These are phyloP conservation scores for Zygogramma bicolorata DNA, from an alignment of 2,888 invertebrate genomes.

Conservation along the genomic window DNA sequence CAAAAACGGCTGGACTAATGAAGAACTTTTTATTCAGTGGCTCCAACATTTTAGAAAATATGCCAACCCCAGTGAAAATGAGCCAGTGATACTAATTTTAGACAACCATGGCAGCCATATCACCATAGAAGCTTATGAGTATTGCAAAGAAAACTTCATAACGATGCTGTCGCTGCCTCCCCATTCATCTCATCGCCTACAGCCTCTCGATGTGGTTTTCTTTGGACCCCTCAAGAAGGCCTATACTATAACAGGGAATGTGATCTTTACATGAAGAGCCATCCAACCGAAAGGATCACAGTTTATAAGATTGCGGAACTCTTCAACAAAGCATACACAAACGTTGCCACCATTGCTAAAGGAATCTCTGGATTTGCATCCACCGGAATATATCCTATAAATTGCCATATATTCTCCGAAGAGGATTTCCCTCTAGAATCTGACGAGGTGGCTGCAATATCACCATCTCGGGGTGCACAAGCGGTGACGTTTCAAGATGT, in stretches of 20 bases:
- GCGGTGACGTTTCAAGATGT: too few species aligned
- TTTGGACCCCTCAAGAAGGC: conserved; percentile 40
- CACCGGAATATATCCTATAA: too few species aligned
- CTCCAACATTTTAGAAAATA: conserved; percentile 38
- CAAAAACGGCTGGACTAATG: conserved; percentile 30
- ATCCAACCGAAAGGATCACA: conserved; percentile 18
- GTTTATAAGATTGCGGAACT: conserved; percentile 25
- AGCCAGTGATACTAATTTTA: conserved; percentile 27
- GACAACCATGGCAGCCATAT: conserved; percentile 39
- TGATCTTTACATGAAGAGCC: conserved; percentile 24
- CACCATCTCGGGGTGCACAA: too few species aligned
- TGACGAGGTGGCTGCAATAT: too few species aligned
- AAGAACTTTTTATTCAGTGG: conserved; percentile 39
- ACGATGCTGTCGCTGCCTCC: conserved; percentile 38
- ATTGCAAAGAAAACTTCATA: conserved; percentile 38
- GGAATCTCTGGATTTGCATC: not conserved
- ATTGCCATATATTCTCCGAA: too few species aligned
- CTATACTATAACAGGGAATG: conserved; percentile 38
- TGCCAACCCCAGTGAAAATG: not conserved
- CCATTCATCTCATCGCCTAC: conserved; percentile 42
- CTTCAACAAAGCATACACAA: conserved; percentile 26
- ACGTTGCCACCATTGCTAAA: conserved; percentile 29
- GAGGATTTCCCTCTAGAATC: too few species aligned
- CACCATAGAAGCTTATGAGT: conserved; percentile 27
- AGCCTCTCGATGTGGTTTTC: conserved; percentile 42